phyloP scores from a whole-genome alignment of 2,888 invertebrate genomes.

The Sylvicola cinctus region DNA sequence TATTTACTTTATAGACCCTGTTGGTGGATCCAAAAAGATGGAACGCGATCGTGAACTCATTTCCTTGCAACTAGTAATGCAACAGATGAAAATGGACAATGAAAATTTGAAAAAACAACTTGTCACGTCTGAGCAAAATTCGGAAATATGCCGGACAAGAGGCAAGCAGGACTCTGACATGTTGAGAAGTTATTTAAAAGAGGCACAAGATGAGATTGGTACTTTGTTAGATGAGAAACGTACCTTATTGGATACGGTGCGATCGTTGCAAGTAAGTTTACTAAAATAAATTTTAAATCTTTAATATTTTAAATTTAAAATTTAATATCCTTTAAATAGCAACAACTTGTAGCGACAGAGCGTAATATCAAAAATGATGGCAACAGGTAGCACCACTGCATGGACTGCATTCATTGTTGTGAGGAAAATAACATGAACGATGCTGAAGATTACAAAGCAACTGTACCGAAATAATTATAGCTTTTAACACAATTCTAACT shows the following conservation, averaged over 20 bases:
- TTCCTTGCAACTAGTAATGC: constrained; percentile 27
- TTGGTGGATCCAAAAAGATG: neutral
- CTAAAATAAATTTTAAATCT: neutral
- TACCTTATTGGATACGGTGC: constrained; percentile 46
- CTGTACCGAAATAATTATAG: too few relatives aligned
- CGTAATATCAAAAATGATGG: constrained; percentile 25
- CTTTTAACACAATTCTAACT: too few relatives aligned
- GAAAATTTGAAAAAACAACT: constrained; percentile 39
- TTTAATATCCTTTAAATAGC: constrained; percentile 9
- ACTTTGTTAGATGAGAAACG: constrained; percentile 52
- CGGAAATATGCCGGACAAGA: constrained; percentile 30
- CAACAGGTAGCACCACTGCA: constrained; percentile 49
- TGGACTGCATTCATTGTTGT: constrained; percentile 48
- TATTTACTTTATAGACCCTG: constrained; percentile 1
- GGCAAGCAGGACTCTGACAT: constrained; percentile 35
- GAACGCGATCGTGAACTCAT: constrained; percentile 26
- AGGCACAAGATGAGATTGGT: constrained; percentile 56
- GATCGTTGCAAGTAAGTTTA: constrained; percentile 37
- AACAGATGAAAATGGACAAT: constrained; percentile 36
- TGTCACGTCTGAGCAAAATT: constrained; percentile 32
- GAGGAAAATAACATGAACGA: constrained; percentile 28
- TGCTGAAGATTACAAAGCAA: too few relatives aligned
- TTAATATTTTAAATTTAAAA: constrained; percentile 3
- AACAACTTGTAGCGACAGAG: constrained; percentile 22
- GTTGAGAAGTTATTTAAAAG: constrained; percentile 35